Percentiles rank a stretch among this genome's conserved stretches.
These are phyloP conservation scores for Amblyraja radiata DNA, from an alignment of 2,797 vertebrate genomes.

Conservation along the genomic window DNA sequence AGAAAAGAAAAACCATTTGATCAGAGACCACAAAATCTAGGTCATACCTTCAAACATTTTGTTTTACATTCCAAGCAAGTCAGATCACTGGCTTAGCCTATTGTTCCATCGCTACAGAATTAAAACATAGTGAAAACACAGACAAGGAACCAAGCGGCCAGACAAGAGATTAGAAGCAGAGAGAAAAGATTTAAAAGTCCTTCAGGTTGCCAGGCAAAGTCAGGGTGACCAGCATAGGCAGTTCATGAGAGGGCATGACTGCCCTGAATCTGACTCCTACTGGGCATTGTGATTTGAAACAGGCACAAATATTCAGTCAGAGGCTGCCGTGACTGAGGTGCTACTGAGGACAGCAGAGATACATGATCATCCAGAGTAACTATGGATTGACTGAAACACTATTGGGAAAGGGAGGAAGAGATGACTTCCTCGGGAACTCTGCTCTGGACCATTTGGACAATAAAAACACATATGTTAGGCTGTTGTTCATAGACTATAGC, in stretches of 20 bases:
- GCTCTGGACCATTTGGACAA: background rate
- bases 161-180: background rate
- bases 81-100: background rate
- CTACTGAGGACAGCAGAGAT: background rate
- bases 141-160: background rate
- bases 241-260: too few species aligned
- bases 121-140: background rate
- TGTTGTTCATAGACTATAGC: too few species aligned
- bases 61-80: conserved; percentile 16
- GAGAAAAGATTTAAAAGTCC: background rate
- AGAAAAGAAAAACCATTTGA: conserved; percentile 9
- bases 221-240: background rate
- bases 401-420: background rate
- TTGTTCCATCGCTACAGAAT: background rate
- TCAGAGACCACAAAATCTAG: conserved; percentile 16
- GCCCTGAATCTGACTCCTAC: background rate
- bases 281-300: background rate
- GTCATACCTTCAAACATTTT: background rate
- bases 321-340: background rate
- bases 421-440: background rate
- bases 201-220: background rate
- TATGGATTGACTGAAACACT: background rate
- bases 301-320: background rate
- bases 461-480: too few species aligned
- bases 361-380: background rate